These are phyloP conservation scores for Dascyllus trimaculatus DNA, from an alignment of 2,113 vertebrate species.

Conservation along the genomic window DNA sequence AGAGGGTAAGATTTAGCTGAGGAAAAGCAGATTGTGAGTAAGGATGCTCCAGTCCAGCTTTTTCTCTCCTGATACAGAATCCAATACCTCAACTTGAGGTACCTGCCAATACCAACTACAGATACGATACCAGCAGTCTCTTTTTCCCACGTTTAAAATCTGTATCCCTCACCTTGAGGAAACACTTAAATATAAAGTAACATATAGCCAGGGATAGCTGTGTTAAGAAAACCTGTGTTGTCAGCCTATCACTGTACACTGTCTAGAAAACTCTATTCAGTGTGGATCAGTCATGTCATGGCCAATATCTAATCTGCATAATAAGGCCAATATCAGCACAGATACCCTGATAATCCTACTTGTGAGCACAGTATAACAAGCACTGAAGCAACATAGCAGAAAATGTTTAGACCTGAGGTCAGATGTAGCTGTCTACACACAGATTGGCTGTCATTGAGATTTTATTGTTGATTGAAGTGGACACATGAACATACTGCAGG, in stretches of 20 bases:
- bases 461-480: conserved; percentile 6
- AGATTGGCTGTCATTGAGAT: neutral
- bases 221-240: neutral
- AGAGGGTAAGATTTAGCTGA: conserved; percentile 14
- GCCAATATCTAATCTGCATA: neutral
- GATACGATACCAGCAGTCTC: neutral
- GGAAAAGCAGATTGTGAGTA: conserved; percentile 15
- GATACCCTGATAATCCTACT: neutral
- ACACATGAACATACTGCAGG: conserved; percentile 6
- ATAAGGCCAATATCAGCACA: conserved; percentile 6
- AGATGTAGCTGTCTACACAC: conserved; percentile 2
- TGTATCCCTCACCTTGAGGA: neutral
- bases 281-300: neutral
- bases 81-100: neutral
- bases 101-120: neutral
- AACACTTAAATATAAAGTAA: neutral
- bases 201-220: neutral
- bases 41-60: neutral
- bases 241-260: conserved; percentile 16
- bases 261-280: conserved; percentile 17
- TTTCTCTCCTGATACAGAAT: conserved; percentile 4
- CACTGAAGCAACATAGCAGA: neutral
- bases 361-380: neutral
- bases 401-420: neutral
- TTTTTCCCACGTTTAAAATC: neutral